Evolutionary conservation across 2,797 vertebrate genomes (phyloP).

Genomic region (Premnoplex brunnescens): DNA sequence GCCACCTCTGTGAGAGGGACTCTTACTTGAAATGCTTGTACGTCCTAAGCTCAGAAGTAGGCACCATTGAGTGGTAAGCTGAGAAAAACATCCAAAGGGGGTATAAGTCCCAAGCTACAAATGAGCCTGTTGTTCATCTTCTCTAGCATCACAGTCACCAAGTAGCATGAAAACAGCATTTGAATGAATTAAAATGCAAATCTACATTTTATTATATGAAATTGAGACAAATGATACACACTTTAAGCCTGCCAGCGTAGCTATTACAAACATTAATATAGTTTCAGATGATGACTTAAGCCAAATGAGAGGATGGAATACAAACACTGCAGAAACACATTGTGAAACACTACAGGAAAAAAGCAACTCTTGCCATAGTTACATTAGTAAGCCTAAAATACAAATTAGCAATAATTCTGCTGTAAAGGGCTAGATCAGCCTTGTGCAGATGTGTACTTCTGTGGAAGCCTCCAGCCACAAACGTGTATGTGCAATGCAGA

Average conservation of each 20-base stretch:
- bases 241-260: conserved; percentile 23
- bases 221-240: conserved; percentile 32
- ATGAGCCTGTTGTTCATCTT: conserved; percentile 10
- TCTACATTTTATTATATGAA: conserved; percentile 40
- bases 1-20: conserved; percentile 13
- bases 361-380: neutral
- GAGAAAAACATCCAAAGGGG: conserved; percentile 3
- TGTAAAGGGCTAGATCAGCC: neutral
- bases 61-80: neutral
- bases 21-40: conserved; percentile 6
- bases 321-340: neutral
- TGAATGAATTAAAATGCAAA: conserved; percentile 52
- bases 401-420: neutral
- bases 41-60: neutral
- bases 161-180: conserved; percentile 8
- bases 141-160: neutral
- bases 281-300: conserved; percentile 6
- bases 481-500: neutral
- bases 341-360: neutral
- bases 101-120: neutral
- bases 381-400: neutral
- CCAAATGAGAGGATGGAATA: neutral
- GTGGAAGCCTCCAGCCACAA: neutral
- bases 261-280: conserved; percentile 35
- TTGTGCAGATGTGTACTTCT: neutral